Evolutionary conservation across 2,797 vertebrate species (phyloP).

Genomic region (Rallus crepitans): DNA sequence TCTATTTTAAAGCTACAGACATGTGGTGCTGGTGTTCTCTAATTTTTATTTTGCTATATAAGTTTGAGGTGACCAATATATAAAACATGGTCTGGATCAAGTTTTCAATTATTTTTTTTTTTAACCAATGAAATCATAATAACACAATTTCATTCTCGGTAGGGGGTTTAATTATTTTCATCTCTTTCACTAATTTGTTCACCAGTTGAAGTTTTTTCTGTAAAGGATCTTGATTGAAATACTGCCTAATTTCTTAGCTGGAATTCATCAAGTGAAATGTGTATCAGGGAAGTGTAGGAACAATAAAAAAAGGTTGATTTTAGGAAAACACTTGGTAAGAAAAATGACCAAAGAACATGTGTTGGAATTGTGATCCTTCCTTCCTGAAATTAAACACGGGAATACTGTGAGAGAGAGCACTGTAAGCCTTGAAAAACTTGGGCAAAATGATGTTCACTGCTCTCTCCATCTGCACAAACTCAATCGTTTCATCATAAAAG

Average conservation of each 20-base stretch:
- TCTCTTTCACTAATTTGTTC: constrained; percentile 51
- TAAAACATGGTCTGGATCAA: not conserved
- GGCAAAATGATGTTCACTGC: not conserved
- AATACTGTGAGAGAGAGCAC: not conserved
- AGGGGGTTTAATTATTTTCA: constrained; percentile 45
- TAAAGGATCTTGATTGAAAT: constrained; percentile 51
- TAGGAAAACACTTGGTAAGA: not conserved
- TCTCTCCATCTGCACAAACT: not conserved
- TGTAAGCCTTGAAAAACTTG: not conserved
- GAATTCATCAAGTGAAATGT: constrained; percentile 23
- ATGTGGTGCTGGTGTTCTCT: not conserved
- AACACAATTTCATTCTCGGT: not conserved
- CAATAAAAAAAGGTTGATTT: not conserved
- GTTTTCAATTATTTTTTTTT: not conserved
- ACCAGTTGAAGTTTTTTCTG: constrained; percentile 32
- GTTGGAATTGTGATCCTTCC: not conserved
- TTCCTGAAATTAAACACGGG: not conserved
- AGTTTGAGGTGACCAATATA: not conserved
- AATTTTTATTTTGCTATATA: not conserved
- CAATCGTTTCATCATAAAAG: not conserved
- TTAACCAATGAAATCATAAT: not conserved
- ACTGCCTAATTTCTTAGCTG: constrained; percentile 55
- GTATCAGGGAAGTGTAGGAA: not conserved
- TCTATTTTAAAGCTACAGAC: not conserved
- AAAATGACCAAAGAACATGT: not conserved